Base-by-base conservation (phyloP, 2,113 vertebrate species). In the Hystrix brachyura region DNA sequence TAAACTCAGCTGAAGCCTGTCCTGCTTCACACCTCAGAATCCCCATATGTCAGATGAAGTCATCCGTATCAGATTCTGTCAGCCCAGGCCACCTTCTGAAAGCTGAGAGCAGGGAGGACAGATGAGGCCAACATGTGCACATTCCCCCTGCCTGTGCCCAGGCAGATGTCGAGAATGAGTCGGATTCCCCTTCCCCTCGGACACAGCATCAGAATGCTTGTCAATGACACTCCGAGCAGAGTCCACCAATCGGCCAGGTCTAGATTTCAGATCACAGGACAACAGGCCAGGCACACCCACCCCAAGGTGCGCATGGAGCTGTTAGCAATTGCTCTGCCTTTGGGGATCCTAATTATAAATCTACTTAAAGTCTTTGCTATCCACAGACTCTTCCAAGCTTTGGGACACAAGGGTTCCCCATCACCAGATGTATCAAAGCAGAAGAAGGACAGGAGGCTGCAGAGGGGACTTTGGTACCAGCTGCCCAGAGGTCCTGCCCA, bases 121-220 rank as follows among this genome's bases (percentile, higher is more conserved):
- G 67, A n/a, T 1, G 0, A 29, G 83, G 46, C n/a, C 27, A 10
- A 2, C 19, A 14, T 2, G 29, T 15, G 18, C 27, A 78, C 13
- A 11, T 21, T 7, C 38, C 23, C 25, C 53, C 17, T 4, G 27
- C 32, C 32, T 32, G 64, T 27, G 32, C 21, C 38, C 46, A 9
- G 2, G 78, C 71, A 95, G 87, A 69, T 59, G 27, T 38, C 55
- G 27, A 76, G 38, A 60, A 53, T 90, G 67, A 29, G 46, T 15
- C n/a, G 0, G 4, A 5, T 1, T 14, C 29, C 27, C 23, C 55
- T n/a, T 57, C 43, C 64, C 38, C 3, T 17, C 18, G 48, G 64
- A n/a, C 29, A 15, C 27, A 5, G 21, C 27, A 7, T 55, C 23
- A 19, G n/a, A 18, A 53, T 53, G 21, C 19, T 60, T 76, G 78